Conservation (phyloP, 2,888 invertebrate genomes). For the Rotaria sp. region DNA sequence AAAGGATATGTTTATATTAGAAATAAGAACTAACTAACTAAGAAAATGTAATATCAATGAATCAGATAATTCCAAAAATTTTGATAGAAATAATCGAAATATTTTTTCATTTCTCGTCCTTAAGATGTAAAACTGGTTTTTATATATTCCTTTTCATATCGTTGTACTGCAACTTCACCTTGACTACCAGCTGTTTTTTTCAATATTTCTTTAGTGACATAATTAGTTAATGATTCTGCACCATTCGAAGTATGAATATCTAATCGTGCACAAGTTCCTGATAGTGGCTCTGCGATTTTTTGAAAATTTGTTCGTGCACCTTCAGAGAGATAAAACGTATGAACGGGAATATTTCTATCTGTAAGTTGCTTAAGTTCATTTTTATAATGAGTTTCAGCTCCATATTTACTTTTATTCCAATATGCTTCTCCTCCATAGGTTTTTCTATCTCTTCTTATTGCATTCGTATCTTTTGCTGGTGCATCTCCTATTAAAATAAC, state of each 20-base stretch:
- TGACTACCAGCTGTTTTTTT: not conserved
- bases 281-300: not conserved
- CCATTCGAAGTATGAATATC: not conserved
- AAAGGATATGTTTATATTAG: too few species aligned
- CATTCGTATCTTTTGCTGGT: not conserved
- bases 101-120: too few species aligned
- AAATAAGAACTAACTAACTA: too few species aligned
- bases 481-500: constrained; percentile 19
- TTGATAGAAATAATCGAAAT: too few species aligned
- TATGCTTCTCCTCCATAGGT: not conserved
- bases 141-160: not conserved
- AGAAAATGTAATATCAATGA: too few species aligned
- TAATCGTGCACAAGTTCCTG: not conserved
- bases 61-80: too few species aligned
- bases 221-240: not conserved
- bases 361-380: not conserved
- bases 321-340: not conserved
- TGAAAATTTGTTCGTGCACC: not conserved
- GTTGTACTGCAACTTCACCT: not conserved
- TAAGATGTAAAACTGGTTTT: too few species aligned
- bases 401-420: not conserved
- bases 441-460: not conserved
- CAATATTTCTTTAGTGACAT: not conserved
- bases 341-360: not conserved
- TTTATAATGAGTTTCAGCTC: not conserved